Base-by-base conservation (phyloP, 2,888 invertebrate species). In the Sminthurides aquaticus region DNA sequence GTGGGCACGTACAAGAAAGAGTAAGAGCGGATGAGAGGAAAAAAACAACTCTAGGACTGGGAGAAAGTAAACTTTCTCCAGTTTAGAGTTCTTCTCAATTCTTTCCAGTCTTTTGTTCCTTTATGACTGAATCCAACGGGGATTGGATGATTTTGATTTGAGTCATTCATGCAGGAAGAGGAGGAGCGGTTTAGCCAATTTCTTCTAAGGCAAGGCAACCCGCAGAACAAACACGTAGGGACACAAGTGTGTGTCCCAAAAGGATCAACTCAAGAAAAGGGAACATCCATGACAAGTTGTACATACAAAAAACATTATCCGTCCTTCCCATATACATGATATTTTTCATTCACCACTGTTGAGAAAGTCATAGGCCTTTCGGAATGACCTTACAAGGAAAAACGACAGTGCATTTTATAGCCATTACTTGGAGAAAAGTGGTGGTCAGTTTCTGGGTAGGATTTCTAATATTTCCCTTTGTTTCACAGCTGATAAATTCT, bases 401-500 rank as follows among this genome's bases (percentile, higher is more conserved):
- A n/a, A n/a, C n/a, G n/a, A n/a, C n/a, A n/a, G n/a, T n/a, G n/a
- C n/a, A n/a, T n/a, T n/a, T n/a, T n/a, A n/a, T n/a, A n/a, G n/a
- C n/a, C n/a, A n/a, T n/a, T n/a, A n/a, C 15, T 34, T 34, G 15
- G 43, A 34, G 43, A n/a, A n/a, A n/a, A 34, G 43, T 34, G 43
- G 15, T 34, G 43, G 43, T 34, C 43, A 34, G n/a, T n/a, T n/a
- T n/a, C 15, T 34, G 43, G 43, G 15, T 5, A 34, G 43, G 43
- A 34, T 34, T 34, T 34, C 15, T 34, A 34, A 34, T 34, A 34
- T 34, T 34, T 34, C 15, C n/a, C n/a, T n/a, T n/a, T n/a, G n/a
- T n/a, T n/a, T n/a, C 15, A 5, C 43, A 34, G 43, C 43, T 34
- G 8, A n/a, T 8, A 26, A 56, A n/a, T 27, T 60, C 70, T 70